These are phyloP conservation scores for Autographa gamma DNA, from an alignment of 2,888 invertebrate genomes.

Conservation along the genomic window DNA sequence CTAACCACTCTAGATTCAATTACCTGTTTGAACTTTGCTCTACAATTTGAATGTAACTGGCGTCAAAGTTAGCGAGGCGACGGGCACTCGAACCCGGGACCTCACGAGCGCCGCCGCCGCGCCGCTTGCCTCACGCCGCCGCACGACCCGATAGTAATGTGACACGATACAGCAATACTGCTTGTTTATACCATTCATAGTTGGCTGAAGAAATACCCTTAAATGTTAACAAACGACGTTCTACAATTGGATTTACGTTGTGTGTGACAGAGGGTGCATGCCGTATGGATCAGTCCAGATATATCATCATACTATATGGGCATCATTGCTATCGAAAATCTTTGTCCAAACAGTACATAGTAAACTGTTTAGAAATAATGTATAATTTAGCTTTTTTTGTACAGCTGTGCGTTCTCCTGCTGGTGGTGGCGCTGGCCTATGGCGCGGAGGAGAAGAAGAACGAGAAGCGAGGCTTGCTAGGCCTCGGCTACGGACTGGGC, in stretches of 20 bases:
- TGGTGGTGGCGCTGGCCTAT: slow-evolving; percentile 73
- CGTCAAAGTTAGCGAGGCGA: slow-evolving; percentile 8
- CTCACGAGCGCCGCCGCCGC: slow-evolving; percentile 8
- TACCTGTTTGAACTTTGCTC: not conserved
- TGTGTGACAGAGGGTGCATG: not conserved
- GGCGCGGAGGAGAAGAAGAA: slow-evolving; percentile 84
- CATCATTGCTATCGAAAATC: too few relatives aligned
- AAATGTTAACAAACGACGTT: not conserved
- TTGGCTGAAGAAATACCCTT: not conserved
- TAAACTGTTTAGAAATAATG: too few relatives aligned
- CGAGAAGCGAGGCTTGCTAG: slow-evolving; percentile 84
- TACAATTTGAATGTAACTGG: slow-evolving; percentile 13
- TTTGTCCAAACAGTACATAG: too few relatives aligned
- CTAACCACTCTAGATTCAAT: slow-evolving; percentile 1
- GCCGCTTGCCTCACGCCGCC: slow-evolving; percentile 10
- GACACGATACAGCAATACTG: slow-evolving; percentile 12
- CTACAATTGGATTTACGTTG: not conserved
- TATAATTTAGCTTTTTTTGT: slow-evolving; percentile 20
- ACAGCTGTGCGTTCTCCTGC: slow-evolving; percentile 77
- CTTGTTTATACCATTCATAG: slow-evolving; percentile 17
- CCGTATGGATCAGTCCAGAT: too few relatives aligned
- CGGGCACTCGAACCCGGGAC: slow-evolving; percentile 17
- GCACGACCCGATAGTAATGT: slow-evolving; percentile 38
- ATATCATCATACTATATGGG: too few relatives aligned
- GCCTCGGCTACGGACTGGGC: slow-evolving; percentile 78